Evolutionary conservation across 2,797 vertebrate genomes (phyloP).

Genomic region (Erethizon dorsatum): DNA sequence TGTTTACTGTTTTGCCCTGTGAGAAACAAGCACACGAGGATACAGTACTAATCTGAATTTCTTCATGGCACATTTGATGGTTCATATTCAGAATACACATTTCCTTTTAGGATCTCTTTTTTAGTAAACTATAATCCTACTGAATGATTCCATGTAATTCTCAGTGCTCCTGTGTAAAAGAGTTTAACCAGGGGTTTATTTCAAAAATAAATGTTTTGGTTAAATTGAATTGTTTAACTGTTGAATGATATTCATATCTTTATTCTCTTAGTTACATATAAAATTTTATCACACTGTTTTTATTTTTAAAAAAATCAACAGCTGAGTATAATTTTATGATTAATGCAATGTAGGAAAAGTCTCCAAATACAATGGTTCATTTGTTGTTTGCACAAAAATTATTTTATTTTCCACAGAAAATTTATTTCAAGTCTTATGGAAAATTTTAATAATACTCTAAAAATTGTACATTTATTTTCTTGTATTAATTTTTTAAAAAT

Average conservation of each 20-base stretch:
- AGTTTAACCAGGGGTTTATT: conserved; percentile 1
- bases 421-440: conserved; percentile 58
- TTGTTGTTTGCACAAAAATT: background rate
- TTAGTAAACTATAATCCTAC: background rate
- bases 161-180: background rate
- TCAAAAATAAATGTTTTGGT: conserved; percentile 16
- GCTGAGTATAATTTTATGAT: background rate
- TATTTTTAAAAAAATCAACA: conserved; percentile 23
- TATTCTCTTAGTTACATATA: background rate
- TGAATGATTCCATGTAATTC: background rate
- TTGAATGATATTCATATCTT: background rate
- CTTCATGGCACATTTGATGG: background rate
- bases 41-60: background rate
- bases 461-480: background rate
- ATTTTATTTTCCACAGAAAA: background rate
- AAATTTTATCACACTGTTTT: conserved; percentile 49
- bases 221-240: background rate
- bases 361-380: background rate
- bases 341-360: background rate
- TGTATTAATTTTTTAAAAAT: conserved; percentile 22
- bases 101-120: conserved; percentile 30
- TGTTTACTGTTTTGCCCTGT: background rate
- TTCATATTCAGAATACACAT: conserved; percentile 21
- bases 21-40: conserved; percentile 8
- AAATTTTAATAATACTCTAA: conserved; percentile 1